Base-by-base conservation (phyloP, 2,888 invertebrate species). In the Orchesella flavescens region DNA sequence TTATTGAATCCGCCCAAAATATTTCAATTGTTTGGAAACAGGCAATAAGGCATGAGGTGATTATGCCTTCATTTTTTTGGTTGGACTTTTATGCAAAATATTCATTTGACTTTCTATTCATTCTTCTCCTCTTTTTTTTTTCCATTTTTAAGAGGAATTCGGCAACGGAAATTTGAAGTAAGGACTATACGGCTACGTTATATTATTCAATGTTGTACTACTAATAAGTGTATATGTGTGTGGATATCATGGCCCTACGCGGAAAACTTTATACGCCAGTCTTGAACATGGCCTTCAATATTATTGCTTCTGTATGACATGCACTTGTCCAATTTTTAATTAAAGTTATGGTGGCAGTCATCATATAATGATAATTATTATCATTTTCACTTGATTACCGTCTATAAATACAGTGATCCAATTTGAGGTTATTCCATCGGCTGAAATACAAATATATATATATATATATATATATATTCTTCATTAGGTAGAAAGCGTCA, bases 331-430 rank as follows among this genome's bases (percentile, higher is more conserved):
- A 44, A n/a, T 57, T 68, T 76, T 76, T 76, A 68, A 76, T 76
- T 76, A 76, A n/a, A 44, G 24, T 44, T 44, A 44, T 46, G 44
- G 19, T 17, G 46, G 66, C 63, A 66, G 46, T 19, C 66, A 34
- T 46, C 46, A 17, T 66, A 66, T 68, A 61, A 74, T 75, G 69
- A 75, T 69, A 75, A 81, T 81, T 75, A 81, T 81, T 81, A 75
- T 69, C 81, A 81, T 81, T 81, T 79, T 81, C 75, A 81, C 75
- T 81, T 81, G 81, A 81, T 81, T 81, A 75, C 81, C 81, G 81
- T 69, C 68, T 81, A 34, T 34, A 34, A 34, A 34, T 34, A 66
- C 81, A 74, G 75, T 75, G 81, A 81, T 81, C 81, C 81, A 81
- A 74, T 75, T 81, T 75, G 81, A 81, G 81, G 81, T 81, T 81